phyloP scores from a whole-genome alignment of 2,888 invertebrate species.

The Labia minor region DNA sequence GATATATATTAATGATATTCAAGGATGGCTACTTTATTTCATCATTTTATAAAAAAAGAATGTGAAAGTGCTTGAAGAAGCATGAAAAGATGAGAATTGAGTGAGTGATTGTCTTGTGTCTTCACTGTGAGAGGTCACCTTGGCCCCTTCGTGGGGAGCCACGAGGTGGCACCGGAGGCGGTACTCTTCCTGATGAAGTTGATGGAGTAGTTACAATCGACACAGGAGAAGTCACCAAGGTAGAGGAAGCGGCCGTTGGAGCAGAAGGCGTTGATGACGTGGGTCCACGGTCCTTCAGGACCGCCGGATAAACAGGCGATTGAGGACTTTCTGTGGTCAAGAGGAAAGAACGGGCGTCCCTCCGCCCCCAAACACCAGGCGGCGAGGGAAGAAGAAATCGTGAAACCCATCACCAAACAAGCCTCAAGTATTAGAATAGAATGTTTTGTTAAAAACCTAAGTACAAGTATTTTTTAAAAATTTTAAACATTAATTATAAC shows the following conservation, averaged over 20 bases:
- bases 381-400: background rate
- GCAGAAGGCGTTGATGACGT: conserved; percentile 31
- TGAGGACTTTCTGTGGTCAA: conserved; percentile 35
- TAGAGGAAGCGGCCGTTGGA: conserved; percentile 37
- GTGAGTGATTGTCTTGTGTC: background rate
- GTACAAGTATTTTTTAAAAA: too few relatives aligned
- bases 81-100: conserved; percentile 13
- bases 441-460: too few relatives aligned
- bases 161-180: conserved; percentile 79
- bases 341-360: conserved; percentile 9
- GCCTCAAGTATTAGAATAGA: too few relatives aligned
- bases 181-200: conserved; percentile 45
- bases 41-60: background rate
- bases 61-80: background rate
- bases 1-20: too few relatives aligned
- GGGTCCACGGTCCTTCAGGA: conserved; percentile 51
- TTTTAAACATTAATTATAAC: too few relatives aligned
- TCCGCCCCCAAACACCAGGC: conserved; percentile 2
- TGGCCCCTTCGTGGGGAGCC: conserved; percentile 47
- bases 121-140: conserved; percentile 1
- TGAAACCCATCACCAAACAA: background rate
- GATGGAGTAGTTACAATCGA: conserved; percentile 13
- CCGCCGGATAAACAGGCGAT: conserved; percentile 57
- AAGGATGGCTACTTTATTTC: background rate
- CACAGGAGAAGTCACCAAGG: background rate